Evolutionary conservation across 30 jellyfish, hydroid and myxozoan species (phyloP), one percentile per base, ranked within the genome.

Genomic region (Morbakka virulenta): DNA sequence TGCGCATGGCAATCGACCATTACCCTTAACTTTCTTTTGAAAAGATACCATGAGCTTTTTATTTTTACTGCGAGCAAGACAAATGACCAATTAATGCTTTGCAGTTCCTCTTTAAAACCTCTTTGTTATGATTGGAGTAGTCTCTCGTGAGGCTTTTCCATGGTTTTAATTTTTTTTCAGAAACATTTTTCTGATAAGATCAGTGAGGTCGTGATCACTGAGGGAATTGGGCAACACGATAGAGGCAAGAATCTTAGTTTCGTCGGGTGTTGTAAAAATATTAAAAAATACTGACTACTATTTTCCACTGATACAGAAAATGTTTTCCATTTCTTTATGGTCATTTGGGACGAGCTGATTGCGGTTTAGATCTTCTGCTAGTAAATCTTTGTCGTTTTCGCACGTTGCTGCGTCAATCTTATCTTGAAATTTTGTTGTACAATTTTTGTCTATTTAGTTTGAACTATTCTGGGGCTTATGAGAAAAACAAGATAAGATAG

Each of bases 161-260:
- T 33, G 87, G 80, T 32, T 48, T 80, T 34, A 31, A 81, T 35
- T 77, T 80, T 71, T 35, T 81, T 71, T 72, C 35, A 80, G 70
- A 48, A 51, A 70, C 88, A 70, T 70, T 81, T 70, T 71, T 35
- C 93, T 52, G 81, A 52, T 53, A 52, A 81, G 33, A 24, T 80
- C 93, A 81, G 82, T 50, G 50, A 69, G 82, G 82, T 65, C 69
- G 73, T 81, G 93, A 70, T 81, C 93, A 70, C 93, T 81, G 69
- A 69, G 17, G 74, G 87, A 74, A 30, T 53, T 52, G 66, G 86
- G 65, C 65, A 26, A 61, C 76, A 74, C 86, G 63, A 57, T 76
- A 57, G 87, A 52, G 65, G 62, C 82, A 57, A 35, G 52, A 13
- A 57, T 76, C 68, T 53, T 76, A n/a, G 89, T 64, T 64, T 64